phyloP scores from a whole-genome alignment of 2,888 invertebrate genomes.

The Capitulum mitella region DNA sequence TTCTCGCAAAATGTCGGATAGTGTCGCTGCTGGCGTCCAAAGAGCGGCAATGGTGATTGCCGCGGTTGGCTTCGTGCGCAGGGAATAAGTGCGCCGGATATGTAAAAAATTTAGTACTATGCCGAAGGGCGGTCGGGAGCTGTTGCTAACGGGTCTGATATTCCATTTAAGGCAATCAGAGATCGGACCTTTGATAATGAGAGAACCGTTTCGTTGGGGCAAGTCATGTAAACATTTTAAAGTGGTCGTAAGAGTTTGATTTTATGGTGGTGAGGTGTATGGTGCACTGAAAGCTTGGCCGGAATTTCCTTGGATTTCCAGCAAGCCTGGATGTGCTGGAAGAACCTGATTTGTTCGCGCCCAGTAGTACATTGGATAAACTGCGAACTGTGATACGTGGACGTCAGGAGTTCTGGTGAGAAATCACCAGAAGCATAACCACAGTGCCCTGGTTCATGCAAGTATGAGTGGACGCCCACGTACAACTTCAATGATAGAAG shows the following conservation, averaged over 20 bases:
- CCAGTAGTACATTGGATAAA: too few relatives aligned
- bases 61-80: neutral
- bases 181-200: neutral
- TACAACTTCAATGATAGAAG: slow-evolving; percentile 8
- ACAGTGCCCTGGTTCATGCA: neutral
- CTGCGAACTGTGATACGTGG: too few relatives aligned
- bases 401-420: too few relatives aligned
- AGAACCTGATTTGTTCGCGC: neutral
- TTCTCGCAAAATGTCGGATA: slow-evolving; percentile 1
- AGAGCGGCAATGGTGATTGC: slow-evolving; percentile 18
- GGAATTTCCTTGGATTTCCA: too few relatives aligned
- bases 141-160: too few relatives aligned
- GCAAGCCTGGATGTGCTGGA: neutral
- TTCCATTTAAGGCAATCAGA: too few relatives aligned
- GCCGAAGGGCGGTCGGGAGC: too few relatives aligned
- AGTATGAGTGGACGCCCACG: slow-evolving; percentile 16
- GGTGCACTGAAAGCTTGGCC: neutral
- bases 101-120: neutral
- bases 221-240: neutral
- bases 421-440: too few relatives aligned
- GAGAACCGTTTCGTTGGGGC: neutral
- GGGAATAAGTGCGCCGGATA: slow-evolving; percentile 2
- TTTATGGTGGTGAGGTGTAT: neutral
- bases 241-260: neutral
- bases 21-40: neutral